These are phyloP conservation scores for Pomacea canaliculata DNA, from an alignment of 2,888 invertebrate species.

Conservation along the genomic window DNA sequence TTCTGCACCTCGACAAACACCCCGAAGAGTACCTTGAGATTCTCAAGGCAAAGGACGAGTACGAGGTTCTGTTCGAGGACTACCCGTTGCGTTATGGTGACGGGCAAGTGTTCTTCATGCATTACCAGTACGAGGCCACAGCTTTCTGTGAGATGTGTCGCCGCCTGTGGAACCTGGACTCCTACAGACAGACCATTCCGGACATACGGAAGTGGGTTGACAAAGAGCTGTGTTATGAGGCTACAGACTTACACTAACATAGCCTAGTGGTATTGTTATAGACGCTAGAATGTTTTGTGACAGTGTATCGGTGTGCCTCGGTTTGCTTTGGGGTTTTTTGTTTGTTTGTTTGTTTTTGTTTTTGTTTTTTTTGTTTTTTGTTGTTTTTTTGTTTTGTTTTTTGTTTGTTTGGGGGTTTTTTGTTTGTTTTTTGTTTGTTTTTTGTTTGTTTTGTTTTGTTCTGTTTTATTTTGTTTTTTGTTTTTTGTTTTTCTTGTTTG, in stretches of 20 bases:
- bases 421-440: too few species aligned
- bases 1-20: slow-evolving; percentile 15
- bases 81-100: slow-evolving; percentile 2
- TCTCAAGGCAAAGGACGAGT: slow-evolving; percentile 20
- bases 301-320: too few species aligned
- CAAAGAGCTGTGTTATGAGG: not conserved
- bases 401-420: too few species aligned
- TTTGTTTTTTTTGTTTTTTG: too few species aligned
- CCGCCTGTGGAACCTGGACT: slow-evolving; percentile 33
- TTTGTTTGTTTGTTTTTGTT: too few species aligned
- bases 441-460: too few species aligned
- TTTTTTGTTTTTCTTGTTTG: too few species aligned
- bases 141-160: slow-evolving; percentile 32
- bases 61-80: slow-evolving; percentile 12
- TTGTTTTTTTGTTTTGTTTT: too few species aligned
- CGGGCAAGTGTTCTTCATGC: not conserved
- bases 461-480: too few species aligned
- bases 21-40: slow-evolving; percentile 21
- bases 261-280: too few species aligned
- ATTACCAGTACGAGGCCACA: slow-evolving; percentile 27
- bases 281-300: too few species aligned
- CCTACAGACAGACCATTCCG: slow-evolving; percentile 17
- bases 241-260: not conserved
- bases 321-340: too few species aligned
- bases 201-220: slow-evolving; percentile 17